Evolutionary conservation across 2,888 invertebrate genomes (phyloP).

Genomic region (Iselma pallidipennis): DNA sequence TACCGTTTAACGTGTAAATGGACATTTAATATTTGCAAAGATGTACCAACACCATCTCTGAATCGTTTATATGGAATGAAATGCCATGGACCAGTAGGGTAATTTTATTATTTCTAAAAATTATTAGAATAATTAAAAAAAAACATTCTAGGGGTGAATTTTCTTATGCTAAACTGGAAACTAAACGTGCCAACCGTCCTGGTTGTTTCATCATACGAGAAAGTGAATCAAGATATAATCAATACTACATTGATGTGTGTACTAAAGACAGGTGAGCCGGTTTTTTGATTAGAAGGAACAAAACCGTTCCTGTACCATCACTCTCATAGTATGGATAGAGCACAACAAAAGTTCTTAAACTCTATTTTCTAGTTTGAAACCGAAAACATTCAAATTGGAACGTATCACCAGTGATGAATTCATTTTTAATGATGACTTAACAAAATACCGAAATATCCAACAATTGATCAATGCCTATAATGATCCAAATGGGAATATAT

Average conservation of each 20-base stretch:
- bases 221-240: conserved; percentile 78
- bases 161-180: conserved; percentile 81
- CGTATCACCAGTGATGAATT: conserved; percentile 64
- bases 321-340: too few species aligned
- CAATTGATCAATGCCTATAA: conserved; percentile 67
- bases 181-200: conserved; percentile 72
- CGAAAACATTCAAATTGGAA: conserved; percentile 72
- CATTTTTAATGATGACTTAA: conserved; percentile 57
- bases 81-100: conserved; percentile 92
- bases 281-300: too few species aligned
- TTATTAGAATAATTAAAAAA: conserved; percentile 7
- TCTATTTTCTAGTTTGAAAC: conserved; percentile 61
- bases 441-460: conserved; percentile 63
- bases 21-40: conserved; percentile 87
- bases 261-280: conserved; percentile 67
- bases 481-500: conserved; percentile 64
- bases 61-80: conserved; percentile 71
- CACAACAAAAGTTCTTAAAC: too few species aligned
- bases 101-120: conserved; percentile 46
- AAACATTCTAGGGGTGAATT: conserved; percentile 71
- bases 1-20: conserved; percentile 85
- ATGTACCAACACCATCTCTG: conserved; percentile 79
- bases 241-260: conserved; percentile 82
- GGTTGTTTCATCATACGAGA: conserved; percentile 84
- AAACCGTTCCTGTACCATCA: too few species aligned